Percentiles rank a stretch among this genome's conserved stretches.
phyloP scores from a whole-genome alignment of 2,888 invertebrate species.

The Andricus curvator region DNA sequence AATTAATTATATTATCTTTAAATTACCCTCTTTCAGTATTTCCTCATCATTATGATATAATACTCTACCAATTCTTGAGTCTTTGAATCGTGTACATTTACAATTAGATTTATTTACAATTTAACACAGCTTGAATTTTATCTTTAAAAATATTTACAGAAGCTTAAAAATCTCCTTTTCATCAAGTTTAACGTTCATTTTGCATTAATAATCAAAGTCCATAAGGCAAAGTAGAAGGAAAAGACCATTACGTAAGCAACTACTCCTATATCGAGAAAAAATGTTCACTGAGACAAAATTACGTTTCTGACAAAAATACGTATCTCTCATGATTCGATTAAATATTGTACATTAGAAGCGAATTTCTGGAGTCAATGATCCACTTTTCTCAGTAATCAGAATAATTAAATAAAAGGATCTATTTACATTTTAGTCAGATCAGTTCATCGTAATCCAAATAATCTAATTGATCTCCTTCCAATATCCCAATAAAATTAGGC shows the following conservation, averaged over 20 bases:
- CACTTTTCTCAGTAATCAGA: neutral
- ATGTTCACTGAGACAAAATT: neutral
- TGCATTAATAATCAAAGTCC: neutral
- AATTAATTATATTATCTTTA: neutral
- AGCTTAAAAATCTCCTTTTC: neutral
- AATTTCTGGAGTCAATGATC: neutral
- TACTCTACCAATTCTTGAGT: neutral
- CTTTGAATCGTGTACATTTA: neutral
- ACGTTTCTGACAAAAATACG: neutral
- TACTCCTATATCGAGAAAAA: neutral
- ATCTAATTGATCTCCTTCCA: neutral
- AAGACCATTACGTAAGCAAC: neutral
- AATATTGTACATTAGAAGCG: neutral
- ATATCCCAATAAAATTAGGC: conserved; percentile 13
- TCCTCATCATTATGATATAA: neutral
- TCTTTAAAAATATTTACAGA: neutral
- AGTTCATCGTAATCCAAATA: conserved; percentile 2
- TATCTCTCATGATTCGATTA: neutral
- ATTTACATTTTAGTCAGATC: neutral
- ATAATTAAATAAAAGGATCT: neutral
- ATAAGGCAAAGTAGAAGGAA: neutral
- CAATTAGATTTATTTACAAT: neutral
- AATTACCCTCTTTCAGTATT: neutral
- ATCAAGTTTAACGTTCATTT: neutral
- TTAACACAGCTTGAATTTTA: neutral